Percentiles rank a stretch among this genome's conserved stretches.
Evolutionary conservation across 2,888 invertebrate species (phyloP).

Genomic region (Oithona nana): DNA sequence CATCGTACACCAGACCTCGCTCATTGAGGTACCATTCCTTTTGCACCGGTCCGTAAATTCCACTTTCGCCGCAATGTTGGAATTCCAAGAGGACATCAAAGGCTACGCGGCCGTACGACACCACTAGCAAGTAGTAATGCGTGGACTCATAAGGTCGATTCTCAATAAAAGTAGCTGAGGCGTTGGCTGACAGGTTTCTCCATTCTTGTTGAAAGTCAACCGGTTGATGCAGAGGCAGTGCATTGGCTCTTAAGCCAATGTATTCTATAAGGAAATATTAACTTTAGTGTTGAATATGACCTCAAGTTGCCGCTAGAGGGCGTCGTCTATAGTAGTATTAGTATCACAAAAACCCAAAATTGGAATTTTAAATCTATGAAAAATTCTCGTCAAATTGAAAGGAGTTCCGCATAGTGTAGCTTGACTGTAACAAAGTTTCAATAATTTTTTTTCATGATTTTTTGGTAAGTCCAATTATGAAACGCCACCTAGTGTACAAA

Average conservation of each 20-base stretch:
- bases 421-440: too few species aligned
- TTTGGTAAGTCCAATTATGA: too few species aligned
- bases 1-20: constrained; percentile 7
- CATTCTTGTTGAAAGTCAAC: not conserved
- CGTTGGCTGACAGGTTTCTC: constrained; percentile 23
- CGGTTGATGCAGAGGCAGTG: constrained; percentile 26
- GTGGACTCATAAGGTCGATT: constrained; percentile 30
- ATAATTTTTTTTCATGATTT: too few species aligned
- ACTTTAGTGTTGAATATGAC: too few species aligned
- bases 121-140: constrained; percentile 32
- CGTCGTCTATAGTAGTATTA: too few species aligned
- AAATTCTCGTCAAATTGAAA: too few species aligned
- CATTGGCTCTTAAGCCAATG: constrained; percentile 27
- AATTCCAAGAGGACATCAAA: constrained; percentile 22
- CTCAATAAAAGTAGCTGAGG: constrained; percentile 28
- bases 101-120: constrained; percentile 22
- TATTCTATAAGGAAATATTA: too few species aligned
- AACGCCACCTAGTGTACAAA: too few species aligned
- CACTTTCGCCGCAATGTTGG: constrained; percentile 21
- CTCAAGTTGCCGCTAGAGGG: too few species aligned
- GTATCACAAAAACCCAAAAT: too few species aligned
- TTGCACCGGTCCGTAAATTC: constrained; percentile 14
- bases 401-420: too few species aligned
- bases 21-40: constrained; percentile 14
- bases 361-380: too few species aligned